A percentile compares a stretch with the other conserved stretches of the same genome.
phyloP scores from a whole-genome alignment of 1,140 invertebrate species.

The Pachyrhynchus sulphureomaculatus region DNA sequence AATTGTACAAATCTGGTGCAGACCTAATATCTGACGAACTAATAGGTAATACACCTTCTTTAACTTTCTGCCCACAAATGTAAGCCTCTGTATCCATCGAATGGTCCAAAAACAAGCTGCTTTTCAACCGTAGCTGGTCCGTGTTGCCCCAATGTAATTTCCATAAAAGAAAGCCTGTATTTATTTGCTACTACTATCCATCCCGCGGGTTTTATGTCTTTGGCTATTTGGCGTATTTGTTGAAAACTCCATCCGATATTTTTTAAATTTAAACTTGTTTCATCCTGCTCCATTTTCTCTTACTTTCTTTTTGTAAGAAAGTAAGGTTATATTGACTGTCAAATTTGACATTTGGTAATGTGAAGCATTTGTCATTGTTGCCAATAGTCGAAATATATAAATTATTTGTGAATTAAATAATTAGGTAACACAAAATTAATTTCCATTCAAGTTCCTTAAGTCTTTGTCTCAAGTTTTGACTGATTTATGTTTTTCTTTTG shows the following conservation, averaged over 20 bases:
- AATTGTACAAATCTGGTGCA: background rate
- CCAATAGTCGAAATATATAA: too few species aligned
- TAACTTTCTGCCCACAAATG: background rate
- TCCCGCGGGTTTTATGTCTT: conserved; percentile 5
- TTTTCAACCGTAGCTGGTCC: conserved; percentile 4
- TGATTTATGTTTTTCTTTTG: too few species aligned
- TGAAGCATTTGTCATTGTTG: too few species aligned
- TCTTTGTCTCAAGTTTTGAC: too few species aligned
- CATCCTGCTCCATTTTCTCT: too few species aligned
- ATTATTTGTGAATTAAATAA: too few species aligned
- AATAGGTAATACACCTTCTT: background rate
- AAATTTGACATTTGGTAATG: too few species aligned
- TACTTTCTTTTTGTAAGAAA: too few species aligned
- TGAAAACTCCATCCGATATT: conserved; percentile 3
- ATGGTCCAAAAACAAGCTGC: conserved; percentile 6
- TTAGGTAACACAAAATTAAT: too few species aligned
- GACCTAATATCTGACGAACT: background rate
- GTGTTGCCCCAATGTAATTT: background rate
- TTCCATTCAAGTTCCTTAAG: too few species aligned
- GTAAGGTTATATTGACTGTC: too few species aligned
- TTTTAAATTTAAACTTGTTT: background rate
- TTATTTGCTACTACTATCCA: conserved; percentile 12
- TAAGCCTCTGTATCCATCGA: background rate
- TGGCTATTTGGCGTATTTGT: conserved; percentile 1
- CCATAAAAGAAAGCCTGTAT: conserved; percentile 3